Percentiles rank a stretch among this genome's conserved stretches.
Evolutionary conservation across 37 sponge, comb jelly and placozoan species (phyloP).

Genomic region (Petrosia ficiformis): DNA sequence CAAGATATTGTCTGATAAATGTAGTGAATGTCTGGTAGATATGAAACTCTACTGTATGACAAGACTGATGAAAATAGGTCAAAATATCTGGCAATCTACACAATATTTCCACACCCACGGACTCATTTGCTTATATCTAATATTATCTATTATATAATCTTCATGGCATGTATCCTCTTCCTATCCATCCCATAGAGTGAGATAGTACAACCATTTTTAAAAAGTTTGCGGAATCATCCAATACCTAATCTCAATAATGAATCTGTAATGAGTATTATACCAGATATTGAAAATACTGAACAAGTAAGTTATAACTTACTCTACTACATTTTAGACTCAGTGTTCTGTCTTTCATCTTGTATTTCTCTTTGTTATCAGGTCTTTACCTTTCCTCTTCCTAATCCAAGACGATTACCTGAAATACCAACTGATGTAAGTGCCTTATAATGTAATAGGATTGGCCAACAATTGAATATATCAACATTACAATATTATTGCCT

Average conservation of each 20-base stretch:
- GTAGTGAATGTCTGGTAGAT: too few relatives aligned
- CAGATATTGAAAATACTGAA: slow-evolving; percentile 24
- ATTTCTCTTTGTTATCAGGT: slow-evolving; percentile 7
- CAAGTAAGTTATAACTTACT: background rate
- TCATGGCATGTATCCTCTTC: background rate
- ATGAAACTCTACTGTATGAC: too few relatives aligned
- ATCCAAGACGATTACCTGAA: slow-evolving; percentile 51
- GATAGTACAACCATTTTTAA: slow-evolving; percentile 43
- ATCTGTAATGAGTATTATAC: slow-evolving; percentile 34
- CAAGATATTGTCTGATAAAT: too few relatives aligned
- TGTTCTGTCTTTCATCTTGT: too few relatives aligned
- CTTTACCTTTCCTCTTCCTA: slow-evolving; percentile 54
- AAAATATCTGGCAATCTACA: too few relatives aligned
- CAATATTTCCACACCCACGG: too few relatives aligned
- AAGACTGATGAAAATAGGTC: too few relatives aligned
- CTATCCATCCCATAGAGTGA: slow-evolving; percentile 24
- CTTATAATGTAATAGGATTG: slow-evolving; percentile 6
- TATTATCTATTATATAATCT: too few relatives aligned
- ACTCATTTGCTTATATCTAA: too few relatives aligned
- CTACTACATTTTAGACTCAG: too few relatives aligned
- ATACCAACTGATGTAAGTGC: slow-evolving; percentile 76
- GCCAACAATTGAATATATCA: too few relatives aligned
- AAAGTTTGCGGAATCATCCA: slow-evolving; percentile 24
- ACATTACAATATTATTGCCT: too few relatives aligned
- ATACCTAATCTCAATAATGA: slow-evolving; percentile 32